Evolutionary conservation across 2,888 invertebrate genomes (phyloP).

Genomic region (Melanostoma mellinum): DNA sequence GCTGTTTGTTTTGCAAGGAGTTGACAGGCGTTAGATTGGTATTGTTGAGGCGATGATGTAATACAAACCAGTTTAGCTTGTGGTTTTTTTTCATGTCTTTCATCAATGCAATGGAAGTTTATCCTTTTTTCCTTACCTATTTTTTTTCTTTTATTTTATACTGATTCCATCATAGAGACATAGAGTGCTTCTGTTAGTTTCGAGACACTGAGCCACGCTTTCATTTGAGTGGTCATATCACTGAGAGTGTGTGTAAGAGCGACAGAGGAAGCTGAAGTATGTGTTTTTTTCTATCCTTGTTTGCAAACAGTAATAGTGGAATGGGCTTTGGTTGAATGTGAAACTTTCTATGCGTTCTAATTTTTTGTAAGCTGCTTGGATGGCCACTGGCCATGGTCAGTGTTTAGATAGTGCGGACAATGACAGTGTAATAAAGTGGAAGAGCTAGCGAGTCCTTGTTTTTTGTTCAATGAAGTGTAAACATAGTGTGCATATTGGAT

Average conservation of each 20-base stretch:
- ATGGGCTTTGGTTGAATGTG: constrained; percentile 20
- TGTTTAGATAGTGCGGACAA: constrained; percentile 65
- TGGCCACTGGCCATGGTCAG: constrained; percentile 14
- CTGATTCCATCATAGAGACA: constrained; percentile 39
- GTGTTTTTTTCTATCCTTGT: constrained; percentile 7
- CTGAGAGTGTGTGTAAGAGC: constrained; percentile 2
- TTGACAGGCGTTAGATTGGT: constrained; percentile 71
- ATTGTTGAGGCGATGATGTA: constrained; percentile 69
- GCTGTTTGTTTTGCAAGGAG: constrained; percentile 59
- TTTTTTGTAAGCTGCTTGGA: constrained; percentile 25
- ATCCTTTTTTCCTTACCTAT: constrained; percentile 8
- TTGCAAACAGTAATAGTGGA: constrained; percentile 24
- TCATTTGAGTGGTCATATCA: constrained; percentile 69
- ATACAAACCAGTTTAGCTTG: constrained; percentile 57
- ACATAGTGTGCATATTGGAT: constrained; percentile 51
- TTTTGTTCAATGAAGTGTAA: constrained; percentile 21
- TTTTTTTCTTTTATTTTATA: constrained; percentile 32
- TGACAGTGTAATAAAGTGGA: constrained; percentile 66
- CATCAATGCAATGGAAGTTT: constrained; percentile 48
- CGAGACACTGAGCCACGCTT: constrained; percentile 58
- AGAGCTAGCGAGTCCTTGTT: constrained; percentile 36
- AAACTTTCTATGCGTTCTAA: constrained; percentile 48
- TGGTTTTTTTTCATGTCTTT: constrained; percentile 17
- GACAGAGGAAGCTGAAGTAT: constrained; percentile 6
- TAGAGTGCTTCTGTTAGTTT: constrained; percentile 26